These are phyloP conservation scores for Sebastes vulpes DNA, from an alignment of 2,797 vertebrate species.

Conservation along the genomic window DNA sequence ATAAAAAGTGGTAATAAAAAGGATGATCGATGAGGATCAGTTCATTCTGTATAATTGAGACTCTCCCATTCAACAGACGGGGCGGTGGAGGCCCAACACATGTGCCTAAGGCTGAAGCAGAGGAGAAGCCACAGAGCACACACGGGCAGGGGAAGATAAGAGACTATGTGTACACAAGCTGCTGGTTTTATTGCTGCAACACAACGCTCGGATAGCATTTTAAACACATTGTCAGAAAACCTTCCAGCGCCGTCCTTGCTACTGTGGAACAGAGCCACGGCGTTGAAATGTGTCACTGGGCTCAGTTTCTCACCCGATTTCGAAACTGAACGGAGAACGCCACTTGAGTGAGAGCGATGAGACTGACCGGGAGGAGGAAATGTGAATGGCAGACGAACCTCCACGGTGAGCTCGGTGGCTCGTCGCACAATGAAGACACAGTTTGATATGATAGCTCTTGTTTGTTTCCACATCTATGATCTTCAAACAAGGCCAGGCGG, in stretches of 20 bases:
- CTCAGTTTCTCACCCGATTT: constrained; percentile 72
- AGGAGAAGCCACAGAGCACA: constrained; percentile 72
- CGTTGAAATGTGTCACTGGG: constrained; percentile 66
- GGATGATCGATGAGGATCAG: constrained; percentile 49
- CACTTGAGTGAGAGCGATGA: constrained; percentile 29
- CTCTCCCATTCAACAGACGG: constrained; percentile 37
- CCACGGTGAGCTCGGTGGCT: constrained; percentile 1
- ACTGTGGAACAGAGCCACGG: constrained; percentile 43
- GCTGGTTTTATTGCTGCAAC: constrained; percentile 78
- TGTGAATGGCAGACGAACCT: constrained; percentile 16
- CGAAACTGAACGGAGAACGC: constrained; percentile 24
- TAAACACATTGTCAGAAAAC: constrained; percentile 69
- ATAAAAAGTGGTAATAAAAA: constrained; percentile 21
- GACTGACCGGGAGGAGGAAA: constrained; percentile 36
- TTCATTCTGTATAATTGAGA: constrained; percentile 49
- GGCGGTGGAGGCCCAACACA: constrained; percentile 47
- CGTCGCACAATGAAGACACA: constrained; percentile 28
- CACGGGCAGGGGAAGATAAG: constrained; percentile 79
- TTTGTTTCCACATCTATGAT: constrained; percentile 48
- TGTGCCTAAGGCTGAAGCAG: constrained; percentile 69
- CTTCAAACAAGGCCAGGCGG: constrained; percentile 46
- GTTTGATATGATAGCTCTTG: constrained; percentile 33
- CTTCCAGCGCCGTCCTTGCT: constrained; percentile 54
- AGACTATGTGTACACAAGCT: constrained; percentile 82
- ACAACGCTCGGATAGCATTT: constrained; percentile 72